Evolutionary conservation across 1,140 invertebrate species (phyloP), one percentile per base, ranked within the genome.

Genomic region (Pogonus chalceus): DNA sequence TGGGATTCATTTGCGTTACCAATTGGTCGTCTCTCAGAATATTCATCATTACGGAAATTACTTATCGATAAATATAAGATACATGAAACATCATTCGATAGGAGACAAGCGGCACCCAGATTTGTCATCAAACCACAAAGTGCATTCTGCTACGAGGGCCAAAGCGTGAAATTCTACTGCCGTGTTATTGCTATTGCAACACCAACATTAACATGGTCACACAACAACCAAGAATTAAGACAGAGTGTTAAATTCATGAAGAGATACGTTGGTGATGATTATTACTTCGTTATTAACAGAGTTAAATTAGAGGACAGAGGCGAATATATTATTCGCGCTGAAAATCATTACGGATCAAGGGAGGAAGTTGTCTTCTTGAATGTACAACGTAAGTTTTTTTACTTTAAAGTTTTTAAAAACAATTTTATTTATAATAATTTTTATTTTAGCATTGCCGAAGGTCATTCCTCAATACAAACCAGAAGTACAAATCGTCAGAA

Each of bases 231-330:
- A 59, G 94, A 98, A 64, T 74, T 99, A n/a, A 79, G 88, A 51
- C 96, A 99, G 73, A 96, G 93, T 60, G 93, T 97, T 21, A 99
- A 99, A 73, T 96, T 94, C 72, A 98, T 99, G 95, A 98, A 98
- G 75, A 83, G 95, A 59, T 99, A 98, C 67, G 77, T 83, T 23
- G 92, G 90, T 31, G 92, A 96, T 59, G 93, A 98, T 68, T 99
- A 95, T 68, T 94, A 94, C 63, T 95, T 99, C 67, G 87, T 96
- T 43, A 97, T 99, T 56, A 98, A 97, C 70, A 81, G 96, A 61
- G 87, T 89, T 7, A 97, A 94, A 70, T 70, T 94, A 53, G 89
- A 92, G 58, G 96, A 99, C 69, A 83, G 93, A 66, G 96, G 96
- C 63, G 95, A 98, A 69, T 98, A 98, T 68, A 87, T 95, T 52